Conservation (phyloP, 1,140 invertebrate genomes). For the Paracyclopina nana region DNA sequence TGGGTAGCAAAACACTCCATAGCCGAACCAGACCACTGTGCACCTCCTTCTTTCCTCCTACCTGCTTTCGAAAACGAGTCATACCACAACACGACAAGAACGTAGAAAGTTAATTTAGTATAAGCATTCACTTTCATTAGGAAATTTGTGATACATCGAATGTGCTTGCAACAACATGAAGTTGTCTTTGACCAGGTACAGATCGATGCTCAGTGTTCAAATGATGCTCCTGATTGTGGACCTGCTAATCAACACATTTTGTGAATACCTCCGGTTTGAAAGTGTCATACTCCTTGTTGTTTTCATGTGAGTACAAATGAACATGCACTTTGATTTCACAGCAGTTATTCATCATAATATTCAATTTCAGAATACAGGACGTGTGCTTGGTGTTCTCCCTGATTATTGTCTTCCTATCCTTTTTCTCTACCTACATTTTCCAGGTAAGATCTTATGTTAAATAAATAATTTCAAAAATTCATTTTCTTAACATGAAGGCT, state of each 20-base stretch:
- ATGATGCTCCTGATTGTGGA: not conserved
- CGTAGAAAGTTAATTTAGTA: too few relatives aligned
- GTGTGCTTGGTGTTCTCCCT: conserved; percentile 12
- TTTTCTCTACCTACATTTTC: conserved; percentile 13
- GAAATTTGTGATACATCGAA: too few relatives aligned
- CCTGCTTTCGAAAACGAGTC: too few relatives aligned
- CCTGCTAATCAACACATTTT: conserved; percentile 4
- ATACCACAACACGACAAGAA: too few relatives aligned
- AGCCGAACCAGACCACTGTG: too few relatives aligned
- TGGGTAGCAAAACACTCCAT: too few relatives aligned
- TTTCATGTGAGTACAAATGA: conserved; percentile 3
- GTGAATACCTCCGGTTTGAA: conserved; percentile 10
- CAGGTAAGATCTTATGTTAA: conserved; percentile 4
- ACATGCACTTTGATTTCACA: not conserved
- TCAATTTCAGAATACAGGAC: conserved; percentile 8
- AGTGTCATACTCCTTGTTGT: conserved; percentile 13
- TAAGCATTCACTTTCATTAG: too few relatives aligned
- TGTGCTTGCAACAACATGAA: too few relatives aligned
- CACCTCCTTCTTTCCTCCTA: too few relatives aligned
- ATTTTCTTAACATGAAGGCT: conserved; percentile 2
- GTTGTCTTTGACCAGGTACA: conserved; percentile 1
- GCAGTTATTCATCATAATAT: not conserved
- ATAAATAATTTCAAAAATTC: not conserved
- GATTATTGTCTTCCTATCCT: conserved; percentile 12
- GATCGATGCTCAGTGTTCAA: not conserved